These are phyloP conservation scores for Atopsyche davidsoni DNA, from an alignment of 1,140 invertebrate genomes.

Conservation along the genomic window DNA sequence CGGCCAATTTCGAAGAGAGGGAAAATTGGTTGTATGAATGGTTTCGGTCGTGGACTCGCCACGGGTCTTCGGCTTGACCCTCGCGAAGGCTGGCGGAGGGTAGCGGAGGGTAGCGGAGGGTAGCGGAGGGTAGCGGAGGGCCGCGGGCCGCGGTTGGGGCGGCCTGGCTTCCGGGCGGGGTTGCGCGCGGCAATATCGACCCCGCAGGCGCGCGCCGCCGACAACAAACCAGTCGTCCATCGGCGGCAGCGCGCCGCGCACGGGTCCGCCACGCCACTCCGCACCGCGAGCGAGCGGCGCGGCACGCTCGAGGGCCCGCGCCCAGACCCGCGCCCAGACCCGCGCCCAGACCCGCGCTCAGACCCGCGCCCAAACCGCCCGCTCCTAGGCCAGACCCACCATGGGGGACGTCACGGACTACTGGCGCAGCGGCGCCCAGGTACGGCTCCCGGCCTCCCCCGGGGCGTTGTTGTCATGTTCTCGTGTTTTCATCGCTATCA, in stretches of 20 bases:
- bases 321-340: constrained; percentile 15
- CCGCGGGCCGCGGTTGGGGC: background rate
- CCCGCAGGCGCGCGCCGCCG: background rate
- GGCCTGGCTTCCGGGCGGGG: background rate
- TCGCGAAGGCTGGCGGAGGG: background rate
- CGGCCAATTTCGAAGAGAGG: no score
- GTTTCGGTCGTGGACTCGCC: no score
- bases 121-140: no score
- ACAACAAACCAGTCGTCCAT: background rate
- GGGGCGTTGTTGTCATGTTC: background rate
- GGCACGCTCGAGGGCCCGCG: constrained; percentile 13
- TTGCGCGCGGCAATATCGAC: constrained; percentile 2
- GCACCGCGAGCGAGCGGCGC: constrained; percentile 10
- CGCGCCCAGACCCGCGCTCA: constrained; percentile 26
- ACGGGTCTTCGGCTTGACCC: background rate
- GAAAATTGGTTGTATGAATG: no score
- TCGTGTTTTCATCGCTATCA: background rate
- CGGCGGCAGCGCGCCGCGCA: constrained; percentile 2
- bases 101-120: no score
- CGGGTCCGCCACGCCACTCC: background rate
- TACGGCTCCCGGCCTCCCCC: no score
- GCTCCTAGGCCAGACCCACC: constrained; percentile 10
- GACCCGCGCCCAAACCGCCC: constrained; percentile 24
- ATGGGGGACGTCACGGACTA: constrained; percentile 29
- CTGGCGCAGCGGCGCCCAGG: constrained; percentile 26